Evolutionary conservation across 2,888 invertebrate species (phyloP).

Genomic region (Leucania comma): DNA sequence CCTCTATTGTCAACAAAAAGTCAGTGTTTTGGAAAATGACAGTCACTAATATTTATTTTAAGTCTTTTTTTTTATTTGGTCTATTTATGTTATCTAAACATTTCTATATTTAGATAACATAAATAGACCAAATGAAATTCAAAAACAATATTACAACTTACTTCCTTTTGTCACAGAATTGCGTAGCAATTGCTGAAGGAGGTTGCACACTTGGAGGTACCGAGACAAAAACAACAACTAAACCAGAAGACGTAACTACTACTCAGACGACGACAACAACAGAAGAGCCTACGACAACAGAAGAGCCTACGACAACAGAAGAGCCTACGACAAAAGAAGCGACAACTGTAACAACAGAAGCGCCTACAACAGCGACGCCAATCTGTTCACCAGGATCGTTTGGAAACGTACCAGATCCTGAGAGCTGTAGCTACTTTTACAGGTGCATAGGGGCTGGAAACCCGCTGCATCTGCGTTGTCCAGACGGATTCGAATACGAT

Average conservation of each 20-base stretch:
- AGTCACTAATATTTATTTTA: too few species aligned
- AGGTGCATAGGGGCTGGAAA: constrained; percentile 11
- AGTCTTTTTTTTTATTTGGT: too few species aligned
- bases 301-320: neutral
- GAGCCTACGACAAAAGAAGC: neutral
- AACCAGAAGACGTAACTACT: constrained; percentile 1
- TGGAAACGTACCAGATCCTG: constrained; percentile 28
- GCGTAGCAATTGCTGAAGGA: constrained; percentile 54
- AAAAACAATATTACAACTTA: too few species aligned
- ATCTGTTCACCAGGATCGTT: constrained; percentile 13
- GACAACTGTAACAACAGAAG: neutral
- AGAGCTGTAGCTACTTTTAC: constrained; percentile 27
- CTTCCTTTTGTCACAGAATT: constrained; percentile 8
- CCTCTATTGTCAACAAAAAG: too few species aligned
- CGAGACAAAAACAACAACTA: too few species aligned
- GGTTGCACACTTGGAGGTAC: constrained; percentile 56
- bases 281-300: neutral
- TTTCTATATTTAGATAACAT: too few species aligned
- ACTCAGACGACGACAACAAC: neutral
- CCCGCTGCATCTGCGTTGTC: constrained; percentile 23
- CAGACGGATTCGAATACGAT: constrained; percentile 29
- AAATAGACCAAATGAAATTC: too few species aligned
- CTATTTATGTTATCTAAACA: too few species aligned
- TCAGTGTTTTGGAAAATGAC: too few species aligned
- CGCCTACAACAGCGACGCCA: constrained; percentile 8